phyloP scores from a whole-genome alignment of 2,113 vertebrate species.

The Serilophus lunatus region DNA sequence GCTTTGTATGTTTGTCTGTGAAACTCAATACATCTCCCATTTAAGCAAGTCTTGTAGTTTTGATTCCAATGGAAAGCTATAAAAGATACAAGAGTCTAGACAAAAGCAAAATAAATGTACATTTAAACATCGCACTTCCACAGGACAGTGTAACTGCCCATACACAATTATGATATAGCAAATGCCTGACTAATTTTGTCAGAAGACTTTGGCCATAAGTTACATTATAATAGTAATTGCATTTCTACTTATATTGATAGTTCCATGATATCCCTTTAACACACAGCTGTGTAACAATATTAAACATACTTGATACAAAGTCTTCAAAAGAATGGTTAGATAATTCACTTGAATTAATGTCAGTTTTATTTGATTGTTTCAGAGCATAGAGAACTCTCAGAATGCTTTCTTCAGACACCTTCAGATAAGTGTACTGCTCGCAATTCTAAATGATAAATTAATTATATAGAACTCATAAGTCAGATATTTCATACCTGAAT shows the following conservation, averaged over 20 bases:
- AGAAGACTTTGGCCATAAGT: not conserved
- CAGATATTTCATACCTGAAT: not conserved
- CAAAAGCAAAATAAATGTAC: conserved; percentile 11
- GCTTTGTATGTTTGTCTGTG: conserved; percentile 10
- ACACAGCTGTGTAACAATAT: not conserved
- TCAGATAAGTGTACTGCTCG: not conserved
- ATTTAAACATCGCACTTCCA: not conserved
- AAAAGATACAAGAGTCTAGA: not conserved
- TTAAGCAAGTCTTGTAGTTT: not conserved
- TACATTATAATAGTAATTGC: not conserved
- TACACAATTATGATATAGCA: not conserved
- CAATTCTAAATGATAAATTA: not conserved
- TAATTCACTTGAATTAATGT: not conserved
- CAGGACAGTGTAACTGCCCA: not conserved
- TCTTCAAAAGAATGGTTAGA: not conserved
- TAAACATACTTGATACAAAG: not conserved
- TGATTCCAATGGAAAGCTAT: not conserved
- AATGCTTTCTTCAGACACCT: not conserved
- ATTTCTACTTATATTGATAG: not conserved
- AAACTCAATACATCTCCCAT: not conserved
- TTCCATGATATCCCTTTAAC: not conserved
- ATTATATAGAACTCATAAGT: not conserved
- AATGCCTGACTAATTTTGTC: not conserved
- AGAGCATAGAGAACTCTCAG: not conserved
- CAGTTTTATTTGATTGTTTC: not conserved